A percentile compares a stretch with the other conserved stretches of the same genome.
Evolutionary conservation across 1,140 invertebrate genomes (phyloP).

Genomic region (Diuraphis noxia): DNA sequence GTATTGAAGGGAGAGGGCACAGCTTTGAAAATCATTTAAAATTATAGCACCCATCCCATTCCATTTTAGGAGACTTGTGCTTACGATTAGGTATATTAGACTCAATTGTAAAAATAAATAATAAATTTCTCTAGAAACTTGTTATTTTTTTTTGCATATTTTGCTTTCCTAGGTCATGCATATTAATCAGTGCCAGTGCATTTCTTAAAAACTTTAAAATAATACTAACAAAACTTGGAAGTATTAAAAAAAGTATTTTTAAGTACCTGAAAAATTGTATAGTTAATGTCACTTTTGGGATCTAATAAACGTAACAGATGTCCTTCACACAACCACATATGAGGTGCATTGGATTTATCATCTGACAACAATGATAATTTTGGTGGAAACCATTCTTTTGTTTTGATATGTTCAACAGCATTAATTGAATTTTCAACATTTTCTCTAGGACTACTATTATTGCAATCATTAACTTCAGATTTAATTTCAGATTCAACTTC

Average conservation of each 20-base stretch:
- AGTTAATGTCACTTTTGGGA: constrained; percentile 78
- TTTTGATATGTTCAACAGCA: neutral
- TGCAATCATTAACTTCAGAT: too few species aligned
- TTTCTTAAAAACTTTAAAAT: neutral
- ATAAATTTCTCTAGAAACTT: too few species aligned
- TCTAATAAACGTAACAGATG: constrained; percentile 86
- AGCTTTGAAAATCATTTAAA: too few species aligned
- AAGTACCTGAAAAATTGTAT: constrained; percentile 81
- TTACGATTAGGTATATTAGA: too few species aligned
- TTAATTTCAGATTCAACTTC: too few species aligned
- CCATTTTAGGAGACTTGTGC: too few species aligned
- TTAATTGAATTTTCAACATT: neutral
- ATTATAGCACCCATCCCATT: too few species aligned
- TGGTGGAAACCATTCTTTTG: constrained; percentile 59
- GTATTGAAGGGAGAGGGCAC: too few species aligned
- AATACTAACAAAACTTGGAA: neutral
- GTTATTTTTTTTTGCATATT: neutral
- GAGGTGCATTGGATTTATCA: constrained; percentile 68
- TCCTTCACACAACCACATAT: constrained; percentile 88
- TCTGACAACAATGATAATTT: constrained; percentile 61
- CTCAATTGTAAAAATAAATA: too few species aligned
- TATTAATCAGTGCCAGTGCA: neutral
- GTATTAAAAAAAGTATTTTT: constrained; percentile 26
- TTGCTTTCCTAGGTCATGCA: neutral
- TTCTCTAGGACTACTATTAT: neutral